A percentile compares a stretch with the other conserved stretches of the same genome.
These are phyloP conservation scores for Agrilus biguttatus DNA, from an alignment of 2,888 invertebrate species.

Conservation along the genomic window DNA sequence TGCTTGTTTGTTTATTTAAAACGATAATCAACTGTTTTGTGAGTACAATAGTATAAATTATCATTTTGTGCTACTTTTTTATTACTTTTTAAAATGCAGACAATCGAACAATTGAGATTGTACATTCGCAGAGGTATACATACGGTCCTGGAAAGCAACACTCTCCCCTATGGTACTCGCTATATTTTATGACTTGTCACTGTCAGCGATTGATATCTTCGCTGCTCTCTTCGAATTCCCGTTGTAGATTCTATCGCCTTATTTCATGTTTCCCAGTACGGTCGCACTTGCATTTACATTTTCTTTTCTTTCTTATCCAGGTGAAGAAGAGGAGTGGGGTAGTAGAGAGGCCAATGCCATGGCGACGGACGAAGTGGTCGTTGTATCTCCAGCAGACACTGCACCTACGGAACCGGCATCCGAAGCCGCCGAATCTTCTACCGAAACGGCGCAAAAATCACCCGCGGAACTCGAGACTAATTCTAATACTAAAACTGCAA, in stretches of 20 bases:
- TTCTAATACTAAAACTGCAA: constrained; percentile 19
- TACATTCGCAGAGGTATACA: too few species aligned
- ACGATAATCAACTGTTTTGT: too few species aligned
- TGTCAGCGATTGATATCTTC: constrained; percentile 10
- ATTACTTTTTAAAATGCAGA: too few species aligned
- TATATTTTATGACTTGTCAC: constrained; percentile 16
- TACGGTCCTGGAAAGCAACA: too few species aligned
- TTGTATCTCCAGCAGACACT: constrained; percentile 19
- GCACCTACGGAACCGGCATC: constrained; percentile 15
- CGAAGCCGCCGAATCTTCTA: constrained; percentile 21
- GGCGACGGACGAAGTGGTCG: constrained; percentile 15
- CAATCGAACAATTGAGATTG: too few species aligned
- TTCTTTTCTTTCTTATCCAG: constrained; percentile 32
- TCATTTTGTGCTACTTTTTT: too few species aligned
- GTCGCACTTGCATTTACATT: constrained; percentile 12
- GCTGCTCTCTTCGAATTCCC: constrained; percentile 1
- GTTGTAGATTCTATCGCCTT: constrained; percentile 11
- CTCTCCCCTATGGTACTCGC: constrained; percentile 3
- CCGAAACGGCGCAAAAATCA: constrained; percentile 12
- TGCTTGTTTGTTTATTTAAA: too few species aligned
- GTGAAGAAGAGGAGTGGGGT: constrained; percentile 52
- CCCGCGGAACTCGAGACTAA: constrained; percentile 13
- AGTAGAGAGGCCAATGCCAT: constrained; percentile 40
- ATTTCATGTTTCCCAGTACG: constrained; percentile 10
- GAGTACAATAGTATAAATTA: too few species aligned